Base-by-base conservation (phyloP, 2,888 invertebrate genomes). In the Thereva nobilitata region DNA sequence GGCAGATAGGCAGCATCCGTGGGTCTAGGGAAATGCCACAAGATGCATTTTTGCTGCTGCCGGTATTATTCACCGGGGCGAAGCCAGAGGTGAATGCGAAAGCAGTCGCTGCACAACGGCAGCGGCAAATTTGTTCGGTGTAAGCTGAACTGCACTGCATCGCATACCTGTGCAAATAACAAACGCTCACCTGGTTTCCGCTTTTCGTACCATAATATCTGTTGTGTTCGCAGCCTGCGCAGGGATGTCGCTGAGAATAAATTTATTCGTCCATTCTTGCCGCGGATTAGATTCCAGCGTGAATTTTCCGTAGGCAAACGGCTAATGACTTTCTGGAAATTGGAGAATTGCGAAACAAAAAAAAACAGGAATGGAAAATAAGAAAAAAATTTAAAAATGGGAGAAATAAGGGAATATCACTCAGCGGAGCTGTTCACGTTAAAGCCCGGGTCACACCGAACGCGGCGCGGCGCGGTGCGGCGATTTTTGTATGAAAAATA, bases 261-360 rank as follows among this genome's bases (percentile, higher is more conserved):
- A 59, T 59, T 59, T 59, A 59, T 59, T 59, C 49, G 59, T 49
- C 59, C 59, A 59, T 59, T 59, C 59, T 59, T 59, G 37, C 59
- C 34, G 42, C 23, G 23, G 23, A 9, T 49, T 38, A 59, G 59
- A 59, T 59, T 59, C 59, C 59, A 59, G 59, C 49, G 49, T 59
- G 59, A 59, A 59, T 49, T 59, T 59, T 59, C 47, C 40, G 59
- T 47, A 47, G 59, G 59, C 12, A 49, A 59, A 59, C 59, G 59
- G 56, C 49, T 59, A 59, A 59, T 59, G 59, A 49, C 40, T 59
- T 59, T 47, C 59, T 59, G 38, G 59, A 59, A 59, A 59, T 37
- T 37, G 40, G 47, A 23, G 49, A 59, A 59, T 59, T 38, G 59
- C 49, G n/a, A 59, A 38, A 10, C 37, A 59, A 47, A 59, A 59